Percentiles rank a stretch among this genome's conserved stretches.
Conservation (phyloP, 2,113 vertebrate genomes). For the Accipiter virgatus region DNA sequence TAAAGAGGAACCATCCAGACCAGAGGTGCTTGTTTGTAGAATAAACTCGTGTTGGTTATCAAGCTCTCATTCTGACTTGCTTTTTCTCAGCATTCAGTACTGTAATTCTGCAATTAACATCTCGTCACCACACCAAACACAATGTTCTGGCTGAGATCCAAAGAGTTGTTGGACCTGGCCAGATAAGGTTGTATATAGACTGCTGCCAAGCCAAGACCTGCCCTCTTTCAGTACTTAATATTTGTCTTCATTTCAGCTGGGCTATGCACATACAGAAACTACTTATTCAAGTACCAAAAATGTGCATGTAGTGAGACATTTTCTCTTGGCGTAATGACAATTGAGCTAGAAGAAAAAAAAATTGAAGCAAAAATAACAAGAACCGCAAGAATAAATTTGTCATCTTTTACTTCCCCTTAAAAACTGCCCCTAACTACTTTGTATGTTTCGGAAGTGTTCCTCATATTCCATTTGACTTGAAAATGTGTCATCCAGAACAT, state of each 20-base stretch:
- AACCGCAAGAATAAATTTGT: background rate
- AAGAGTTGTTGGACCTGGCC: background rate
- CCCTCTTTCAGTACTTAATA: background rate
- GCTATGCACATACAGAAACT: background rate
- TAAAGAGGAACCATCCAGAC: background rate
- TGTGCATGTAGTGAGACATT: background rate
- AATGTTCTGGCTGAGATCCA: background rate
- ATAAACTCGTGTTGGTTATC: background rate
- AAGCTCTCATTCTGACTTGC: background rate
- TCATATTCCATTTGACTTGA: background rate
- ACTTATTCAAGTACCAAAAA: background rate
- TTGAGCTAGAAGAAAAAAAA: background rate
- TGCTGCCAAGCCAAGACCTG: background rate
- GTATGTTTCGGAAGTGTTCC: background rate
- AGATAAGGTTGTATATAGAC: background rate
- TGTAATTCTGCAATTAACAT: background rate
- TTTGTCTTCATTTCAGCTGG: background rate
- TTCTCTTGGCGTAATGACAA: background rate
- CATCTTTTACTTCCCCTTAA: background rate
- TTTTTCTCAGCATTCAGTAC: background rate
- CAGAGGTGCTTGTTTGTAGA: background rate
- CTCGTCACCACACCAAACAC: background rate
- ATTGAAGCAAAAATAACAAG: background rate
- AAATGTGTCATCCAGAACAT: accelerated
- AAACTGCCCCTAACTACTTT: background rate